These are phyloP conservation scores for Podarcis raffonei DNA, from an alignment of 2,113 vertebrate species.

Conservation along the genomic window DNA sequence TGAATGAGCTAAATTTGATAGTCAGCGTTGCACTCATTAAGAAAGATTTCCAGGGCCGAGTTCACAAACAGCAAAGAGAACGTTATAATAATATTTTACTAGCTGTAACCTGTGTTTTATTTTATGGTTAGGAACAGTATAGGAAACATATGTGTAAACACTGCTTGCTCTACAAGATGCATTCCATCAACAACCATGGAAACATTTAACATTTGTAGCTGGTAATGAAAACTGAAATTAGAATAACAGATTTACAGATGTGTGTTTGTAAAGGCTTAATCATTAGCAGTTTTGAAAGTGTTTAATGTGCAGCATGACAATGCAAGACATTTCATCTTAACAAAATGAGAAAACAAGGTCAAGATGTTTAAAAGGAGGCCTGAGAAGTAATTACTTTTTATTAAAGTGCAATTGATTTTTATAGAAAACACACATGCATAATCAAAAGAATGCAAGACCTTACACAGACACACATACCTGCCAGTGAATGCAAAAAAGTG, in stretches of 20 bases:
- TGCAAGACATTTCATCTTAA: conserved; percentile 52
- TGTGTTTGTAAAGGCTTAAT: conserved; percentile 18
- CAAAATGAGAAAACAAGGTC: conserved; percentile 45
- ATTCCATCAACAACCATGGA: conserved; percentile 58
- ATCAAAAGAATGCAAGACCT: not conserved
- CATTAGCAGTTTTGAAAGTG: conserved; percentile 39
- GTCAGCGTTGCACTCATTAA: not conserved
- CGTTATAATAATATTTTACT: conserved; percentile 60
- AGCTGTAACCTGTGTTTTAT: conserved; percentile 54
- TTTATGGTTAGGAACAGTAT: conserved; percentile 36
- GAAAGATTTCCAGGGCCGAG: conserved; percentile 21
- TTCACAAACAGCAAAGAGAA: conserved; percentile 42
- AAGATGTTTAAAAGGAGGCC: conserved; percentile 36
- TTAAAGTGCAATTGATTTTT: conserved; percentile 55
- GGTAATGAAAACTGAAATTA: conserved; percentile 59
- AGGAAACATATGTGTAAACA: conserved; percentile 56
- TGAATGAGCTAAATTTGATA: conserved; percentile 9
- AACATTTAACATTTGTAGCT: conserved; percentile 51
- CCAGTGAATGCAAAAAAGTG: not conserved
- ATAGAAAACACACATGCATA: conserved; percentile 22
- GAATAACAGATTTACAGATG: conserved; percentile 54
- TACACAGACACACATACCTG: not conserved
- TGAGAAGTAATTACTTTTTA: conserved; percentile 52
- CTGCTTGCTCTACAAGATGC: conserved; percentile 54
- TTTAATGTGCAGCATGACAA: conserved; percentile 15